These are phyloP conservation scores for Trissolcus basalis DNA, from an alignment of 1,140 invertebrate genomes.

Conservation along the genomic window DNA sequence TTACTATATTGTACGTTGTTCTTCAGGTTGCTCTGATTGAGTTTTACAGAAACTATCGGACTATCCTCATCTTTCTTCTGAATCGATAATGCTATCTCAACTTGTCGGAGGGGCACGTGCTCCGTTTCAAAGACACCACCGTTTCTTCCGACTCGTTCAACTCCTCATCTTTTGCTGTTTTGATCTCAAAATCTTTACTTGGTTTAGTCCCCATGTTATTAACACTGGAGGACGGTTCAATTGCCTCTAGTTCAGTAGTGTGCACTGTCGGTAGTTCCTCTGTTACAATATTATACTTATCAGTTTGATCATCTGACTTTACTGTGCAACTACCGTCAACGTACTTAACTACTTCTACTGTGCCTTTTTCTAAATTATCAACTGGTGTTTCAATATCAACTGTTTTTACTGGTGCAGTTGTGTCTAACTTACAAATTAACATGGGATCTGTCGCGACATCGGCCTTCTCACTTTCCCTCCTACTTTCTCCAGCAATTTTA, in stretches of 20 bases:
- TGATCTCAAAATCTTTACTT: conserved; percentile 15
- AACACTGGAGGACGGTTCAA: not conserved
- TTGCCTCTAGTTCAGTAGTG: conserved; percentile 18
- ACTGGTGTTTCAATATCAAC: conserved; percentile 60
- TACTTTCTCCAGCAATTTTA: conserved; percentile 36
- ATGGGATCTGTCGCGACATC: conserved; percentile 58
- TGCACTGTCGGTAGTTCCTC: conserved; percentile 45
- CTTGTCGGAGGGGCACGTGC: conserved; percentile 62
- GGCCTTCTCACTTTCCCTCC: conserved; percentile 29
- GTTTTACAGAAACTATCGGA: conserved; percentile 64
- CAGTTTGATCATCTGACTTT: conserved; percentile 62
- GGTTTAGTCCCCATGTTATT: not conserved
- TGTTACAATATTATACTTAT: conserved; percentile 62
- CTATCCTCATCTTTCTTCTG: conserved; percentile 60
- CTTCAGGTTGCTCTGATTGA: conserved; percentile 58
- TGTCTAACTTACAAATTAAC: conserved; percentile 73
- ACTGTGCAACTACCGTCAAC: conserved; percentile 68
- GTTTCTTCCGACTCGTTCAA: conserved; percentile 14
- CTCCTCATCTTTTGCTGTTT: conserved; percentile 19
- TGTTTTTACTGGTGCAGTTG: conserved; percentile 65
- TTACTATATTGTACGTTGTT: conserved; percentile 60
- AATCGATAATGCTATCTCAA: conserved; percentile 68
- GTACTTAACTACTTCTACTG: conserved; percentile 75
- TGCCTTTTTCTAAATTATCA: conserved; percentile 71
- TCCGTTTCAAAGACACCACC: conserved; percentile 50